Evolutionary conservation across 2,113 vertebrate species (phyloP), one percentile per base, ranked within the genome.

Genomic region (Neolamprologus devosi): DNA sequence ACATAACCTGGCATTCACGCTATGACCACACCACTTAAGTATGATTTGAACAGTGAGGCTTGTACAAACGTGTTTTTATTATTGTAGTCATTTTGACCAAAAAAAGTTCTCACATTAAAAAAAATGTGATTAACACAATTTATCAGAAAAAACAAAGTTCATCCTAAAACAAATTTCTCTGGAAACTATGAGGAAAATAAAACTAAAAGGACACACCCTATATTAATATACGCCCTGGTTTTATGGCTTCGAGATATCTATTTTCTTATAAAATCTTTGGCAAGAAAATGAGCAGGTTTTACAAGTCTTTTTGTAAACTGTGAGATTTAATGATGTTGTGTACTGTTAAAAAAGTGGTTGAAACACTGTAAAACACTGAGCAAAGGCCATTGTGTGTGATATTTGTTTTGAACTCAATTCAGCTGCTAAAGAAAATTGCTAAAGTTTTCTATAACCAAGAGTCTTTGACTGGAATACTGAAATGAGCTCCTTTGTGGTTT

Each of bases 381-480:
- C 9, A 0, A 63, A 63, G 58, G 30, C 16, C 17, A 63, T 35
- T 12, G 30, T 35, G 30, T 63, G 30, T 4, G 9, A 63, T 35
- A 33, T 63, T 33, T 53, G 16, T 19, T 79, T 16, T 49, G 17
- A 79, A 49, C 0, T 79, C 49, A 79, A 53, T 35, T 7, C 9
- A 8, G 17, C 28, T 35, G 0, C 54, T 53, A 49, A 35, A 35
- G 17, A n/a, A 65, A 65, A 2, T 47, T 49, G 42, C 40, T 17
- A 10, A 19, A 58, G 11, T 19, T 42, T 28, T 33, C 63, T 42
- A 26, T 21, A 35, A 57, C 26, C 75, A 10, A 75, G 26, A 35
- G 10, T 65, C 60, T 65, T 65, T 65, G 30, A 65, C 30, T 0
- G 0, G 3, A n/a, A 65, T 35, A 35, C 9, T 63, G 28, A 63